Conservation (phyloP, 2,888 invertebrate species). For the Venustoraphidia nigricollis region DNA sequence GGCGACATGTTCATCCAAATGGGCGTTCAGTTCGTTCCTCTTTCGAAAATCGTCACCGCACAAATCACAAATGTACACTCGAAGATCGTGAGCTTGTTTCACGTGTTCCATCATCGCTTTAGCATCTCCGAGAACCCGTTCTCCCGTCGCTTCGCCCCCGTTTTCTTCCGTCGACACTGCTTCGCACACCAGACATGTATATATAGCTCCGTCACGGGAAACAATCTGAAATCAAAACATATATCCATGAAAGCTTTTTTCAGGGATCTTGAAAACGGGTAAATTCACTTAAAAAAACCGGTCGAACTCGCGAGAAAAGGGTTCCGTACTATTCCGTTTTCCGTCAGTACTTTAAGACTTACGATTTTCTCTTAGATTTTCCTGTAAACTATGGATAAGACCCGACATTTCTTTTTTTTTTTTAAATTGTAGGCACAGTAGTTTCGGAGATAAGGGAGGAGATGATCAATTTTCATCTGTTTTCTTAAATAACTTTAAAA, state of each 20-base stretch:
- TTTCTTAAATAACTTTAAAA: too few species aligned
- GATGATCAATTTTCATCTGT: too few species aligned
- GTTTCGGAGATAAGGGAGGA: too few species aligned
- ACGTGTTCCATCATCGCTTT: conserved; percentile 45
- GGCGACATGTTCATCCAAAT: conserved; percentile 46
- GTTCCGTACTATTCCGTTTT: too few species aligned
- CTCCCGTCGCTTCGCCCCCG: conserved; percentile 15
- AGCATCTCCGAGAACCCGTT: conserved; percentile 33
- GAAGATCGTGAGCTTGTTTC: conserved; percentile 39
- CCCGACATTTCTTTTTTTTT: too few species aligned
- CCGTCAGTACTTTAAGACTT: too few species aligned
- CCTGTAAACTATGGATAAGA: too few species aligned
- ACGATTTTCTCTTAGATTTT: too few species aligned
- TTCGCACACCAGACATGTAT: conserved; percentile 37
- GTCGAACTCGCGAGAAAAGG: too few species aligned
- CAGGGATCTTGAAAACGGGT: too few species aligned
- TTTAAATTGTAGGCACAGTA: too few species aligned
- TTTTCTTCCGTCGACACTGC: conserved; percentile 17
- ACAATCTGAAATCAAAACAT: conserved; percentile 13
- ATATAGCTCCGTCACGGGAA: conserved; percentile 28
- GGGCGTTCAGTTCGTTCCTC: conserved; percentile 43
- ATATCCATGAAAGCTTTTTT: conserved; percentile 1
- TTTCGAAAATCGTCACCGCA: conserved; percentile 51
- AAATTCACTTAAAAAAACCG: too few species aligned
- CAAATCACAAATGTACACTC: conserved; percentile 52